Evolutionary conservation across 1,140 invertebrate species (phyloP), one percentile per base, ranked within the genome.

Genomic region (Monomorium pharaonis): DNA sequence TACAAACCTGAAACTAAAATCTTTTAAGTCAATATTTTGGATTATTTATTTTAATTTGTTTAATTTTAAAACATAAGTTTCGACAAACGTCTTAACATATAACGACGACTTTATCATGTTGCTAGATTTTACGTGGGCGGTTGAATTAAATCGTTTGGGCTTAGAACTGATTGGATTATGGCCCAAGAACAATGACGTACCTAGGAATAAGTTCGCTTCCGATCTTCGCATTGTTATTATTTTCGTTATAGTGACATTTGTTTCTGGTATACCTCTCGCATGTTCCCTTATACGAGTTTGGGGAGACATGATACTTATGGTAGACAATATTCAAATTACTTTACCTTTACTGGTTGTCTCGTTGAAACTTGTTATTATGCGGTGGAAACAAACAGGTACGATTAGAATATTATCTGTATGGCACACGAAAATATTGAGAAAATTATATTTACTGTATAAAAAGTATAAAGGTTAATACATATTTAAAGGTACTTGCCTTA

Each of bases 301-400:
- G 33, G 30, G 83, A 5, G 54, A 47, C 56, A 16, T 84, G 24
- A n/a, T 84, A 49, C 75, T 78, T 49, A 49, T 78, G 75, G 14
- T 78, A 65, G 75, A 78, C n/a, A 78, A 78, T 65, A n/a, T 78
- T 2, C 58, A 78, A 65, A 1, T 78, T 49, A 78, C 75, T 14
- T 65, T 78, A 65, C 58, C 75, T 30, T 30, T 65, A 4, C 12
- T 78, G 30, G 14, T 78, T 0, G 58, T 78, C 27, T 51, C 42
- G 4, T 65, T 84, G n/a, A 86, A 84, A 42, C 72, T 75, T 42
- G 30, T 42, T 21, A 14, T 84, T 1, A 65, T 78, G 75, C 75
- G 75, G 1, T 78, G 42, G 27, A 78, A 78, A 78, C 75, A 27
- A 49, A 47, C 75, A 78, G 75, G 75, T 78, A 78, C 10, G 27